Conservation (phyloP, 2,113 vertebrate species). For the Eubucco bourcierii region DNA sequence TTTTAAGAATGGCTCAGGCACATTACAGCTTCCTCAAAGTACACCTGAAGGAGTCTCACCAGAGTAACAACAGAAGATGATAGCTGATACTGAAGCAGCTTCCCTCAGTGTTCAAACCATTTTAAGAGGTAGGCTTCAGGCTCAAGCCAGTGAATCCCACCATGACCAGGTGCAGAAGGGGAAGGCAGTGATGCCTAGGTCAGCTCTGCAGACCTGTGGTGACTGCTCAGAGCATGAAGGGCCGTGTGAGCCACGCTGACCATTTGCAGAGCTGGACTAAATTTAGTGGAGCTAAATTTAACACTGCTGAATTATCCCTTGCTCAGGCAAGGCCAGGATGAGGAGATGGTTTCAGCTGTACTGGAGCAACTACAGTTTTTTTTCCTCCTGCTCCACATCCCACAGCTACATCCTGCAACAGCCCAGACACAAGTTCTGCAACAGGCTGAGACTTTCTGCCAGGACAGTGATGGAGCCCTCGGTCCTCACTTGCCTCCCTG, state of each 20-base stretch:
- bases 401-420: neutral
- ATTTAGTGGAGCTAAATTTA: neutral
- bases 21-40: neutral
- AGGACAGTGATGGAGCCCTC: neutral
- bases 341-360: neutral
- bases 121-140: neutral
- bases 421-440: neutral
- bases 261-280: neutral
- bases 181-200: neutral
- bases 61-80: neutral
- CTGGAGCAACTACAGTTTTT: neutral
- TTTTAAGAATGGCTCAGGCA: neutral
- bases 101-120: accelerated
- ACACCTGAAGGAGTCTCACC: neutral
- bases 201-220: accelerated
- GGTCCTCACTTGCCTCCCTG: neutral
- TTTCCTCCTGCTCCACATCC: neutral
- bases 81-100: accelerated
- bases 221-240: neutral
- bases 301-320: neutral
- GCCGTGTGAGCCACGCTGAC: accelerated
- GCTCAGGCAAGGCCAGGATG: neutral
- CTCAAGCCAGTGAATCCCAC: neutral
- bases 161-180: accelerated
- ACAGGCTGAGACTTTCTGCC: neutral